Percentiles rank a stretch among this genome's conserved stretches.
These are phyloP conservation scores for Phataginus tetradactyla DNA, from an alignment of 2,797 vertebrate species.

Conservation along the genomic window DNA sequence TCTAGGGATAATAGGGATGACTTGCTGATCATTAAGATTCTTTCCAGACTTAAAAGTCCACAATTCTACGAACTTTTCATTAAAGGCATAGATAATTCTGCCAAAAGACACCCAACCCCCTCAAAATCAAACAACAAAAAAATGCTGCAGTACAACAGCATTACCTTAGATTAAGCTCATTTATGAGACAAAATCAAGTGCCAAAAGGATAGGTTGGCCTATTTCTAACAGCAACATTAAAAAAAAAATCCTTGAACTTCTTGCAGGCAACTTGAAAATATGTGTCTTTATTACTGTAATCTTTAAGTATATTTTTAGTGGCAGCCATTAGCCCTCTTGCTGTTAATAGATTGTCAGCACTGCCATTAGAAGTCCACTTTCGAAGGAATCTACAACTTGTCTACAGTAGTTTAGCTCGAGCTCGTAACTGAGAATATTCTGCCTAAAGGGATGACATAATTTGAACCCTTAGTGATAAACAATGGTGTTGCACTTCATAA, in stretches of 20 bases:
- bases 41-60: constrained; percentile 63
- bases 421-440: constrained; percentile 61
- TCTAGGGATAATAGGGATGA: constrained; percentile 43
- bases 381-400: constrained; percentile 73
- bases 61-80: constrained; percentile 50
- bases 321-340: constrained; percentile 76
- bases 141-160: constrained; percentile 42
- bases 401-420: constrained; percentile 64
- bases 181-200: constrained; percentile 79
- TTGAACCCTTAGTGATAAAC: constrained; percentile 73
- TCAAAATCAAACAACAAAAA: constrained; percentile 61
- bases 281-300: constrained; percentile 80
- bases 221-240: constrained; percentile 72
- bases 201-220: constrained; percentile 65
- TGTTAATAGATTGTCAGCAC: constrained; percentile 79
- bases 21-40: constrained; percentile 35
- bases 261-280: constrained; percentile 75
- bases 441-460: constrained; percentile 57
- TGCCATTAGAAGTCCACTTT: constrained; percentile 77
- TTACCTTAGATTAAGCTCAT: constrained; percentile 71
- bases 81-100: constrained; percentile 64
- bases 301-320: constrained; percentile 75
- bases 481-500: constrained; percentile 54
- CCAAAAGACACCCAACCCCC: constrained; percentile 49
- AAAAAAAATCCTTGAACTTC: constrained; percentile 75